These are phyloP conservation scores for Nymphalis polychloros DNA, from an alignment of 2,888 invertebrate genomes.

Conservation along the genomic window DNA sequence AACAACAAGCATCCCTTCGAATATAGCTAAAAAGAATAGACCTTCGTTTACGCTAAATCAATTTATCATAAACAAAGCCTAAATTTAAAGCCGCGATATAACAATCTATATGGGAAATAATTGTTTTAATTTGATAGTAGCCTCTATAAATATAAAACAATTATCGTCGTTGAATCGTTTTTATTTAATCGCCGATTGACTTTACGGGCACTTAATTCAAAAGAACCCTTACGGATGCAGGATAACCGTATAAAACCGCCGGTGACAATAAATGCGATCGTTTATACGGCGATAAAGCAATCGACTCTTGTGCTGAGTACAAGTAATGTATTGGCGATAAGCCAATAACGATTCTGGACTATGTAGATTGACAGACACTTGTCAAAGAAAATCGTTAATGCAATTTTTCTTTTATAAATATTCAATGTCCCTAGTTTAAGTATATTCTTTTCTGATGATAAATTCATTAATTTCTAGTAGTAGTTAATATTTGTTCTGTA, in stretches of 20 bases:
- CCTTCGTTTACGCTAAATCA: background rate
- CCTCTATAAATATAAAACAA: slow-evolving; percentile 3
- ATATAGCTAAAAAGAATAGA: background rate
- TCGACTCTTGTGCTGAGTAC: slow-evolving; percentile 71
- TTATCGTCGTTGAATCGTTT: slow-evolving; percentile 25
- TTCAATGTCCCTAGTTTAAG: background rate
- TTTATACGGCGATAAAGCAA: slow-evolving; percentile 73
- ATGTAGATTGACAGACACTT: slow-evolving; percentile 13
- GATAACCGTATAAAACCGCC: slow-evolving; percentile 62
- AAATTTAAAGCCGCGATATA: background rate
- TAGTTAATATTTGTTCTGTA: background rate
- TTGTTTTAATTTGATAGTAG: background rate
- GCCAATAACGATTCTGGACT: slow-evolving; percentile 66
- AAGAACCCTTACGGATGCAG: slow-evolving; percentile 62
- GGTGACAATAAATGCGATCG: slow-evolving; percentile 67
- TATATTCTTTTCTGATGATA: background rate
- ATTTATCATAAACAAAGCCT: background rate
- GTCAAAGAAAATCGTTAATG: slow-evolving; percentile 8
- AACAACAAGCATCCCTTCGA: slow-evolving; percentile 11
- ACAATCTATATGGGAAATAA: background rate
- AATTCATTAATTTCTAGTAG: background rate
- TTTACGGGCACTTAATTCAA: slow-evolving; percentile 66
- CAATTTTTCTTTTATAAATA: background rate
- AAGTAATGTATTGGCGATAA: slow-evolving; percentile 67
- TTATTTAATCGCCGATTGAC: slow-evolving; percentile 51